Evolutionary conservation across 2,113 vertebrate species (phyloP), one percentile per base, ranked within the genome.

Genomic region (Pygoscelis antarcticus): DNA sequence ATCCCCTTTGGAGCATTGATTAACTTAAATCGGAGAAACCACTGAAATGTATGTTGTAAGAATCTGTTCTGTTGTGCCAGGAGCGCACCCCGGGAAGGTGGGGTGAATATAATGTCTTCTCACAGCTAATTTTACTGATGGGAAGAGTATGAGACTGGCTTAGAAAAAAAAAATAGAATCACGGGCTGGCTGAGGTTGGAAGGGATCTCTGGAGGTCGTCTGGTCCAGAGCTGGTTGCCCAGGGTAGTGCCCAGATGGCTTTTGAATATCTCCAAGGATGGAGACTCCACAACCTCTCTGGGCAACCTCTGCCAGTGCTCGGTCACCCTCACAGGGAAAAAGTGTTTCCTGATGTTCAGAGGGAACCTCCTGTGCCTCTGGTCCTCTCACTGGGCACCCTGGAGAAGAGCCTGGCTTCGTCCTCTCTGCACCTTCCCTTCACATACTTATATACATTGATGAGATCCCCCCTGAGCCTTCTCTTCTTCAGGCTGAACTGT

Each of bases 391-490:
- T 26, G 46, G 62, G 42, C 52, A 58, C 40, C 6, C 3, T 62
- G 16, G 32, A 8, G 29, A 40, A 70, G n/a, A 70, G 42, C 21
- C 44, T 34, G 44, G 8, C 23, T 51, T 36, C 0, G 0, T 47
- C 19, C 10, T 51, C 72, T 49, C 58, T 11, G n/a, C 52, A 29
- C n/a, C 72, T 10, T 61, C 54, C 44, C 36, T 30, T n/a, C 13
- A 12, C 3, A 0, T 25, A 20, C 29, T 30, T 29, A 6, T 7
- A 7, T 0, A 29, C 25, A 13, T 44, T 18, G 47, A 12, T 27
- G 27, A 54, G 65, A 27, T 61, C 14, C 64, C 27, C 14, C 14
- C 10, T 10, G 46, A 61, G 42, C n/a, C 19, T 29, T 64, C 29
- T 61, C 26, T 46, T 60, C 62, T 78, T 4, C 16, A 25, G 40